Conservation (phyloP, 2,113 vertebrate species). For the Electrona antarctica region DNA sequence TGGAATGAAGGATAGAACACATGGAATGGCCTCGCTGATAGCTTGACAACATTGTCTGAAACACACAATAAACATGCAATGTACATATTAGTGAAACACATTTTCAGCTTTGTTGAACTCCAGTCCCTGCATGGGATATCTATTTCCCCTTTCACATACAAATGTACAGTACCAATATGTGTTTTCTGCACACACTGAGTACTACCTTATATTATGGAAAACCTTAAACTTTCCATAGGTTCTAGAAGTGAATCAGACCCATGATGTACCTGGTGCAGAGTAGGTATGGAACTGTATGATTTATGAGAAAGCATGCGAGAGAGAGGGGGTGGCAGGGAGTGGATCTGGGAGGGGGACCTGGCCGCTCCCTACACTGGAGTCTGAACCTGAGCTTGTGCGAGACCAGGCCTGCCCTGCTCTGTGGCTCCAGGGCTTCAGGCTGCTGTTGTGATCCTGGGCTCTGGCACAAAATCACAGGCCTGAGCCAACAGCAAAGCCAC, state of each 20-base stretch:
- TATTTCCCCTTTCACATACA: conserved; percentile 1
- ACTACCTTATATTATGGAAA: conserved; percentile 24
- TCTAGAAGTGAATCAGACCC: conserved; percentile 19
- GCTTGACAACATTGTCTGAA: too few species aligned
- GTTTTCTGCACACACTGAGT: conserved; percentile 24
- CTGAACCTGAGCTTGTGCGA: conserved; percentile 56
- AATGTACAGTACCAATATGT: conserved; percentile 7
- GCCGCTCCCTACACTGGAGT: conserved; percentile 65
- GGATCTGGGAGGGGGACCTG: conserved; percentile 35
- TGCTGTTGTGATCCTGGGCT: conserved; percentile 52
- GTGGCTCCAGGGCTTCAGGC: conserved; percentile 62
- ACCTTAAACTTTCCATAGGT: conserved; percentile 29
- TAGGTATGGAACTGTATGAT: conserved; percentile 29
- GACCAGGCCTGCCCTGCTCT: conserved; percentile 72
- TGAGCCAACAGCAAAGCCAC: conserved; percentile 23
- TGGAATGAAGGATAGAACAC: conserved; percentile 99
- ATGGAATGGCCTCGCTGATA: conserved; percentile 69
- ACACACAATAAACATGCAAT: too few species aligned
- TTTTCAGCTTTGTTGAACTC: not conserved
- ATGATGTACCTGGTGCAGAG: conserved; percentile 38
- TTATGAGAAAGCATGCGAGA: conserved; percentile 55
- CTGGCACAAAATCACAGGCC: conserved; percentile 65
- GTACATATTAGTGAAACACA: too few species aligned
- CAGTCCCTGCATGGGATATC: conserved; percentile 10
- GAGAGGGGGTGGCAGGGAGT: conserved; percentile 35